Evolutionary conservation across 2,888 invertebrate genomes (phyloP).

Genomic region (Serrognathus titanus): DNA sequence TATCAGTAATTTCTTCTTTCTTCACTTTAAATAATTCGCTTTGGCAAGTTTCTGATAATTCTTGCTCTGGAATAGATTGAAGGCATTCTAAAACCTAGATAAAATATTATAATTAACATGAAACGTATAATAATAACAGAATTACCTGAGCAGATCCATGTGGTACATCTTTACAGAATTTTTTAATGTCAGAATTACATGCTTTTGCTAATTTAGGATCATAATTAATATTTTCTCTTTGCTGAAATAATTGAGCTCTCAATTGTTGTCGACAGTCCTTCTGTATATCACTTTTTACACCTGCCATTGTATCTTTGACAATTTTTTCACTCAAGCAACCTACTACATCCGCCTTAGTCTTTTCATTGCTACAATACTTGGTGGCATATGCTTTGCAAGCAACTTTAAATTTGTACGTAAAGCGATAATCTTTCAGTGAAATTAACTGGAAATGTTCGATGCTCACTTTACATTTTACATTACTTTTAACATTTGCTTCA

Average conservation of each 20-base stretch:
- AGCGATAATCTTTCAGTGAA: constrained; percentile 88
- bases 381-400: constrained; percentile 82
- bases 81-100: constrained; percentile 77
- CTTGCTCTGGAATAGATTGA: constrained; percentile 56
- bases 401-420: constrained; percentile 91
- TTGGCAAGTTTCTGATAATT: constrained; percentile 68
- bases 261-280: constrained; percentile 90
- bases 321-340: constrained; percentile 87
- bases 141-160: constrained; percentile 62
- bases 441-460: constrained; percentile 97
- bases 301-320: constrained; percentile 80
- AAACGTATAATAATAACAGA: constrained; percentile 15
- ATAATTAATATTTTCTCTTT: constrained; percentile 82
- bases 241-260: constrained; percentile 85
- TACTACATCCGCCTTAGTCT: constrained; percentile 77
- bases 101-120: neutral
- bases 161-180: constrained; percentile 65
- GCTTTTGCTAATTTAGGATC: constrained; percentile 81
- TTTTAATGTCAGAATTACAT: constrained; percentile 75
- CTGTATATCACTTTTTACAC: constrained; percentile 73
- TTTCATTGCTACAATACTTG: constrained; percentile 64
- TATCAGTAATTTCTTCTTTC: constrained; percentile 81
- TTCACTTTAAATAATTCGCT: constrained; percentile 80
- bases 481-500: constrained; percentile 73
- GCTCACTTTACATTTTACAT: constrained; percentile 83